phyloP scores from a whole-genome alignment of 1,140 invertebrate genomes.

The Ylistrum balloti region DNA sequence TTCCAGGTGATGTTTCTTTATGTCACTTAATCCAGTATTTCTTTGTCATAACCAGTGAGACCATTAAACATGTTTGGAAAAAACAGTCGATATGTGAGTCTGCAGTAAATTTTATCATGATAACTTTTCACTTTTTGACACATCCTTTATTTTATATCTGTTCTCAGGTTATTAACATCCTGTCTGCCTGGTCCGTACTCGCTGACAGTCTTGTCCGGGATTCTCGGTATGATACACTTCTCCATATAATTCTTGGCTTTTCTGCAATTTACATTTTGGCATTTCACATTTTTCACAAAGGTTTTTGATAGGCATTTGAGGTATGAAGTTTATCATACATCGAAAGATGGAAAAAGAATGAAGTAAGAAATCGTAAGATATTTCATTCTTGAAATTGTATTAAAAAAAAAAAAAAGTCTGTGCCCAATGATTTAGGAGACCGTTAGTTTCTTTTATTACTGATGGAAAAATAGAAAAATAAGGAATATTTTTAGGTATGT shows the following conservation, averaged over 20 bases:
- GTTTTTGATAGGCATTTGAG: not conserved
- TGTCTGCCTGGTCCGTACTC: conserved; percentile 65
- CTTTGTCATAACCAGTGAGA: not conserved
- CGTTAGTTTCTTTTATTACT: too few relatives aligned
- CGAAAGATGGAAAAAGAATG: too few relatives aligned
- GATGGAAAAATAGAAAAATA: too few relatives aligned
- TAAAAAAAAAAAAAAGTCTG: too few relatives aligned
- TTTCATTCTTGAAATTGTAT: too few relatives aligned
- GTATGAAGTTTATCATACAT: too few relatives aligned
- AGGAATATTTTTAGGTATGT: too few relatives aligned
- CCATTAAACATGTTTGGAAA: not conserved
- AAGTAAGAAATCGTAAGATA: too few relatives aligned
- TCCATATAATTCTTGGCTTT: not conserved
- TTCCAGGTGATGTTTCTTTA: not conserved
- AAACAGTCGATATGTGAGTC: not conserved
- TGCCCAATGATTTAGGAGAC: too few relatives aligned
- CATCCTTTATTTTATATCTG: not conserved
- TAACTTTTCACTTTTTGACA: not conserved
- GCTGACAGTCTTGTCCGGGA: conserved; percentile 58
- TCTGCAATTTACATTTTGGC: not conserved
- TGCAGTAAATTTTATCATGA: not conserved
- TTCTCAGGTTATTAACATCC: conserved; percentile 65
- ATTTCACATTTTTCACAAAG: not conserved
- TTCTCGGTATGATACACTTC: conserved; percentile 52
- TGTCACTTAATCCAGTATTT: not conserved